Conservation (phyloP, 2,888 invertebrate genomes). For the Acleris sparsana region DNA sequence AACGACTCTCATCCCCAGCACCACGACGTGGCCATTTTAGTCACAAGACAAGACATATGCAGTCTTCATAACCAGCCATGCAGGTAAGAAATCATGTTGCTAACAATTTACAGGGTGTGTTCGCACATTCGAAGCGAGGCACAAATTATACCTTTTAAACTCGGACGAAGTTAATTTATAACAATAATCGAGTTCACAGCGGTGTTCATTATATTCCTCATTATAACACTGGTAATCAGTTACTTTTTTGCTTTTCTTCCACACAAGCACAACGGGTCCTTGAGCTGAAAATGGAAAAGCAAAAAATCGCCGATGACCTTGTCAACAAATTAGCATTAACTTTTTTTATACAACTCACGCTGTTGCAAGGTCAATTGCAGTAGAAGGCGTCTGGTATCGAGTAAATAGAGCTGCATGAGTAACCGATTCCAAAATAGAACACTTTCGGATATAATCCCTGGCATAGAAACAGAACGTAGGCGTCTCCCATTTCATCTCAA, state of each 20-base stretch:
- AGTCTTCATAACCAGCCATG: constrained; percentile 82
- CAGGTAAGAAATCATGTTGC: constrained; percentile 59
- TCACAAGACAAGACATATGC: constrained; percentile 91
- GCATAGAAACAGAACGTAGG: constrained; percentile 30
- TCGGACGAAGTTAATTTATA: not conserved
- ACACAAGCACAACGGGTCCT: constrained; percentile 1
- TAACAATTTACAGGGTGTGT: not conserved
- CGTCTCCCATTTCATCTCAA: constrained; percentile 16
- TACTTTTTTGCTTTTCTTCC: constrained; percentile 2
- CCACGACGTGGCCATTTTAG: constrained; percentile 94
- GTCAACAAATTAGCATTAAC: constrained; percentile 55
- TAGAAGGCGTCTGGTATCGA: constrained; percentile 68
- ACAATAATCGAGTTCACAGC: not conserved
- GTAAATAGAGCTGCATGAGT: constrained; percentile 75
- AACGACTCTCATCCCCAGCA: constrained; percentile 93
- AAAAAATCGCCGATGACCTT: constrained; percentile 49
- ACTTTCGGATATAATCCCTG: constrained; percentile 70
- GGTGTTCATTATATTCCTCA: constrained; percentile 1
- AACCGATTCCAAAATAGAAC: constrained; percentile 71
- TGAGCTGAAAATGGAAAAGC: constrained; percentile 18
- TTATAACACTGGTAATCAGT: not conserved
- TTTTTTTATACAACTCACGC: constrained; percentile 52
- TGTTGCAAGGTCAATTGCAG: constrained; percentile 80
- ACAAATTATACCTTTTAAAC: too few species aligned
- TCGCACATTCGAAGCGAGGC: not conserved